phyloP scores from a whole-genome alignment of 2,888 invertebrate species.

The Belgica antarctica region DNA sequence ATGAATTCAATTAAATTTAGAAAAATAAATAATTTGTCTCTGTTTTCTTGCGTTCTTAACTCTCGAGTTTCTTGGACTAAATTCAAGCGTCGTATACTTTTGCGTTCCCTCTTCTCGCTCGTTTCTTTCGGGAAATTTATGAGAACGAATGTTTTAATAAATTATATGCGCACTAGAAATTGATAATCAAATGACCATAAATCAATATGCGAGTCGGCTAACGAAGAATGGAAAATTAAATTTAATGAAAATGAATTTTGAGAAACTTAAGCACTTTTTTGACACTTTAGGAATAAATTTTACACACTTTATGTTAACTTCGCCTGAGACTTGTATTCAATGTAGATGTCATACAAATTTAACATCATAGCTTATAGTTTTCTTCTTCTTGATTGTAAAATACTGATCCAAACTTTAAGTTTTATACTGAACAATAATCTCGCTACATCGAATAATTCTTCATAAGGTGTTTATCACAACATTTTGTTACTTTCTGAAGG shows the following conservation, averaged over 20 bases:
- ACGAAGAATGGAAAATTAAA: constrained; percentile 9
- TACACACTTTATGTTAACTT: no score
- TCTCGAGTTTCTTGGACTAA: constrained; percentile 1
- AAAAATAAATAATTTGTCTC: constrained; percentile 23
- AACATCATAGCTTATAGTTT: no score
- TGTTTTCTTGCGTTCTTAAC: background rate
- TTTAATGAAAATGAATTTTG: constrained; percentile 18
- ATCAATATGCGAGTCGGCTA: constrained; percentile 28
- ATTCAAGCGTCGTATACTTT: background rate
- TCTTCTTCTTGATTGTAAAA: no score
- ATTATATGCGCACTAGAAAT: constrained; percentile 31
- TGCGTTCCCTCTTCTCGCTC: background rate
- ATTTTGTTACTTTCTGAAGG: no score
- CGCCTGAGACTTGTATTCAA: no score
- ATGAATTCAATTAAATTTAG: constrained; percentile 21
- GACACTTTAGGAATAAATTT: background rate
- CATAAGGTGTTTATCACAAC: no score
- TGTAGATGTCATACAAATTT: no score
- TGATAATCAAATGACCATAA: constrained; percentile 40
- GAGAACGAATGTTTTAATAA: constrained; percentile 20
- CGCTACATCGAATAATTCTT: no score
- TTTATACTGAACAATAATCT: no score
- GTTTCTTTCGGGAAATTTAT: constrained; percentile 29
- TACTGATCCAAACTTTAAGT: no score
- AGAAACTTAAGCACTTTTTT: constrained; percentile 19